Conservation (phyloP, 2,888 invertebrate species). For the Siphlonurus alternatus region DNA sequence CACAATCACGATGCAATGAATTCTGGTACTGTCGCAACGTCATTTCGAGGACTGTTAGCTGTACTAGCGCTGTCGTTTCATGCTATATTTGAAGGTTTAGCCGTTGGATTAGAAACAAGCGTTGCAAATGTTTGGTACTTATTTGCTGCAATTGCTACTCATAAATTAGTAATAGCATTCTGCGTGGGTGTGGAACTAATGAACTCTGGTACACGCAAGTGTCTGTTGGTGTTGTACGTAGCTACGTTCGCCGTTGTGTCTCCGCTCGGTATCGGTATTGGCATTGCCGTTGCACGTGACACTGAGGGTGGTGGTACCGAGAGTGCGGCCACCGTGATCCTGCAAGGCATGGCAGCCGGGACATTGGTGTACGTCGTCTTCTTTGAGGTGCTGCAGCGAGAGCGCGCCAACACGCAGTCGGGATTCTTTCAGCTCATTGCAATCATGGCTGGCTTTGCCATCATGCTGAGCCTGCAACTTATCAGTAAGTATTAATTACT, state of each 20-base stretch:
- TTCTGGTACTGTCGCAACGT: conserved; percentile 28
- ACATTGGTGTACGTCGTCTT: conserved; percentile 92
- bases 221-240: conserved; percentile 46
- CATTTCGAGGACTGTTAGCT: conserved; percentile 54
- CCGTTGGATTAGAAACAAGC: conserved; percentile 57
- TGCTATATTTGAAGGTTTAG: conserved; percentile 71
- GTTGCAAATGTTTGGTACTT: conserved; percentile 51
- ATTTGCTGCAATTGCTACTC: conserved; percentile 68
- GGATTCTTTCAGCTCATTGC: conserved; percentile 49
- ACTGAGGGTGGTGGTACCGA: conserved; percentile 34
- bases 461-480: conserved; percentile 54
- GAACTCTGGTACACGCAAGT: conserved; percentile 45
- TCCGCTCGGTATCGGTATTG: conserved; percentile 62
- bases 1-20: conserved; percentile 10
- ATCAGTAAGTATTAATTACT: conserved; percentile 33
- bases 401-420: conserved; percentile 29
- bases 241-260: conserved; percentile 63
- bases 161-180: conserved; percentile 74
- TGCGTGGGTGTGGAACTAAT: conserved; percentile 74
- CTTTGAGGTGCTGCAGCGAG: conserved; percentile 72
- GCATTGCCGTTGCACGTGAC: conserved; percentile 40
- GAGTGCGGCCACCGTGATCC: conserved; percentile 1
- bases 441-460: conserved; percentile 46
- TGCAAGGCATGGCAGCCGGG: conserved; percentile 77
- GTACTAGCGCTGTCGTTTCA: conserved; percentile 72